Base-by-base conservation (phyloP, 2,797 vertebrate species). In the Hippopotamyrus pictus region DNA sequence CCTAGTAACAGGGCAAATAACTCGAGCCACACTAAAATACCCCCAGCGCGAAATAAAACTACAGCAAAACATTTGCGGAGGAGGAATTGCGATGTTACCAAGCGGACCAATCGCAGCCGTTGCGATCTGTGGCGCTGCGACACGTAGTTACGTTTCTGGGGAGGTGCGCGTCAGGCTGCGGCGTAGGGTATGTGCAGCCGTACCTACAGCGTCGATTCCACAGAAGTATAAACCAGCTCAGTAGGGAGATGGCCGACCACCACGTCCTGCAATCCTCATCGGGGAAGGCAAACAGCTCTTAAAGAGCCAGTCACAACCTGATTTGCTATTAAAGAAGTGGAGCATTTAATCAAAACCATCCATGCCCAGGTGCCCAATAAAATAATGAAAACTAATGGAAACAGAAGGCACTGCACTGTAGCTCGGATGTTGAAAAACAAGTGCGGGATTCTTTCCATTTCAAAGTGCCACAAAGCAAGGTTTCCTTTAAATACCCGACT, bases 301-400 rank as follows among this genome's bases (percentile, higher is more conserved):
- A 93, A 93, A 93, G 94, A 94, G 95, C 95, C 93, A 93, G 92
- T 94, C 94, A 94, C 94, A 96, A 93, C 93, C 96, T 96, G 95
- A 94, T 96, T 95, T 96, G 96, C 96, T 96, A 96, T 96, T 94
- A 96, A 97, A 96, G 97, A 97, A 96, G 96, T 96, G 96, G 96
- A 96, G 94, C 93, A 94, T 96, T 95, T 94, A 96, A 95, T 96
- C 94, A 96, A 96, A 96, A 95, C 93, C 95, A 95, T 95, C 95
- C 95, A 95, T 94, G 17, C 54, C 19, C 54, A 94, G 94, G 93
- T 94, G 94, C 95, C 96, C 95, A 94, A 94, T 92, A 93, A 90
- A 92, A 90, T 92, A 92, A 90, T 92, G 90, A 93, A 91, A 90
- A 93, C 92, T 88, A 76, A 76, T 29, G 89, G 50, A 7, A 86